Percentiles rank a stretch among this genome's conserved stretches.
Conservation (phyloP, 1,140 invertebrate genomes). For the Drosophila paulistorum region DNA sequence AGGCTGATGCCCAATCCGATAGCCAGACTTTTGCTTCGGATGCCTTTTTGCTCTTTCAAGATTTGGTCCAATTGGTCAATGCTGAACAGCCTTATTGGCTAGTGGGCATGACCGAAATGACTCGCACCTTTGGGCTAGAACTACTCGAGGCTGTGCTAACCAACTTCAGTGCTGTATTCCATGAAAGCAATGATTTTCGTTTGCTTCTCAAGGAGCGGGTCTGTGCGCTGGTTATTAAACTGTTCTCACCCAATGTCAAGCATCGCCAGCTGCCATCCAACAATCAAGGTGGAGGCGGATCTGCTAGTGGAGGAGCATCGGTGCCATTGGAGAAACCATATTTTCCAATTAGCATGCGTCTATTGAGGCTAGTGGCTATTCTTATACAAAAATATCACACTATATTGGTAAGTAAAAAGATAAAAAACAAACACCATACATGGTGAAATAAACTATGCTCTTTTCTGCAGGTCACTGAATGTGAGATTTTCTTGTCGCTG, state of each 20-base stretch:
- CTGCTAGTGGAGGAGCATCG: conserved; percentile 74
- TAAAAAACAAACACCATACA: too few species aligned
- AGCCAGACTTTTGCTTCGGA: conserved; percentile 93
- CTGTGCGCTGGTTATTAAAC: conserved; percentile 97
- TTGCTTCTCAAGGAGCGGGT: conserved; percentile 98
- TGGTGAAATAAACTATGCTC: background rate
- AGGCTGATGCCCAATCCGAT: conserved; percentile 24
- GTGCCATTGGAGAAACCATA: conserved; percentile 93
- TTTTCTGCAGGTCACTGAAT: conserved; percentile 93
- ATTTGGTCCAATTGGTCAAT: conserved; percentile 98
- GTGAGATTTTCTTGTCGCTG: conserved; percentile 98
- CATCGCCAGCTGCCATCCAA: conserved; percentile 87
- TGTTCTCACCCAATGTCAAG: conserved; percentile 98
- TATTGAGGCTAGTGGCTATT: conserved; percentile 95
- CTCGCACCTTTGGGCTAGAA: conserved; percentile 97
- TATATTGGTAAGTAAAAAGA: conserved; percentile 88
- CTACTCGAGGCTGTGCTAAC: conserved; percentile 96
- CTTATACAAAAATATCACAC: conserved; percentile 97
- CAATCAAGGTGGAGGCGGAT: conserved; percentile 43
- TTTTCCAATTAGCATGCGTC: conserved; percentile 97
- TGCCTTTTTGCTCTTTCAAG: conserved; percentile 98
- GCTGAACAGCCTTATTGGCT: conserved; percentile 98
- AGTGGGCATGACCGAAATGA: conserved; percentile 97
- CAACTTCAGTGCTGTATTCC: conserved; percentile 95
- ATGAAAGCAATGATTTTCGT: conserved; percentile 97